Base-by-base conservation (phyloP, 2,888 invertebrate genomes). In the Dasypolia templi region DNA sequence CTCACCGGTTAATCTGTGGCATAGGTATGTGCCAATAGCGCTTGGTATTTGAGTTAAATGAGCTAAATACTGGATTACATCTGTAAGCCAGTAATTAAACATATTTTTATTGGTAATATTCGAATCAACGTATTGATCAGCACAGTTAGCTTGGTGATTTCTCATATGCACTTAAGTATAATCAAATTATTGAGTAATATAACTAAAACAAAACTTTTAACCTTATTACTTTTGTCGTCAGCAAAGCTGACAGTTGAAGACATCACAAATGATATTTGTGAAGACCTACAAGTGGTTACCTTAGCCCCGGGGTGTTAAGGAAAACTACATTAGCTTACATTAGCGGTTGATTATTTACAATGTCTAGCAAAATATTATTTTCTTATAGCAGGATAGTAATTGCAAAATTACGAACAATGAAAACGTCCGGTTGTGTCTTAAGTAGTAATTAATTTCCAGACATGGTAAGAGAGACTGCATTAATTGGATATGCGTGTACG, bases 401-500 rank as follows among this genome's bases (percentile, higher is more conserved):
- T 86, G 75, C 77, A 76, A 83, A 79, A 85, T 86, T 83, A 83
- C 73, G 17, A 49, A 69, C 81, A 86, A 84, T 87, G 83, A 79
- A 76, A 79, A 78, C 85, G 82, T 88, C 87, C 88, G 89, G 85
- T 86, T 84, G 73, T 77, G 32, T 81, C 84, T 79, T 84, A 72
- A 83, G 81, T 79, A 77, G 75, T 88, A 89, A 91, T 91, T 89
- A 87, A 88, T 88, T 89, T 86, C 84, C 85, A 89, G 89, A 86
- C 88, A 83, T 87, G 81, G 88, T 83, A 78, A 86, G 81, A 86
- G 84, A 84, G 78, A 77, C 81, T 82, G 78, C 78, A 87, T 87
- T 92, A 92, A 92, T 92, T 90, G 88, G 89, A 86, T 91, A 92
- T 88, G 92, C 92, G 90, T 93, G 93, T 88, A 86, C 84, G 86